These are phyloP conservation scores for Drosophila kohkoa DNA, from an alignment of 1,140 invertebrate species.

Conservation along the genomic window DNA sequence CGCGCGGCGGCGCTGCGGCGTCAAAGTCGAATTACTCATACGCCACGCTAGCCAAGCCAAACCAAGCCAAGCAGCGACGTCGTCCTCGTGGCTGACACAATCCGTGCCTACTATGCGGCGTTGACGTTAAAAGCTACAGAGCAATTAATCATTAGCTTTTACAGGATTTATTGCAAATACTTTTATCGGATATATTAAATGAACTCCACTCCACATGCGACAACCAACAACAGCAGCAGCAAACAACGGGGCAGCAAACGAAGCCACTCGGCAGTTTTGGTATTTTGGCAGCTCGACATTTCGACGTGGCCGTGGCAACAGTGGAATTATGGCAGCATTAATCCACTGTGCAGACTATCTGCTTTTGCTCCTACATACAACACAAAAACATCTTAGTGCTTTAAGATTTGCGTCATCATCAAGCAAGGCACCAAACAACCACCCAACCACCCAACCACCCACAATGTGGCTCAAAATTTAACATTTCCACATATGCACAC, in stretches of 20 bases:
- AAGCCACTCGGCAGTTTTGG: constrained; percentile 18
- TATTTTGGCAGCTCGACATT: neutral
- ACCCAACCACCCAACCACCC: neutral
- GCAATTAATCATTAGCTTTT: constrained; percentile 84
- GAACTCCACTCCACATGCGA: constrained; percentile 72
- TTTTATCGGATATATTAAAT: constrained; percentile 84
- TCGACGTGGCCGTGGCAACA: constrained; percentile 46
- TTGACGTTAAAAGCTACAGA: constrained; percentile 82
- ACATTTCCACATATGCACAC: constrained; percentile 55
- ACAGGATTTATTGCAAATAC: constrained; percentile 84
- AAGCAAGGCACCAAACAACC: neutral
- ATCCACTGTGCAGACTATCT: constrained; percentile 77
- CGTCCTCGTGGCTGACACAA: constrained; percentile 67
- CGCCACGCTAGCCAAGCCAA: constrained; percentile 62
- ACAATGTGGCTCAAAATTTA: constrained; percentile 46
- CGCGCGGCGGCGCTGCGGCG: constrained; percentile 73
- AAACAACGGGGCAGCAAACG: constrained; percentile 14
- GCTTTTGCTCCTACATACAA: constrained; percentile 38
- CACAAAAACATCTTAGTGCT: constrained; percentile 57
- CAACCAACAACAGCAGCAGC: constrained; percentile 3
- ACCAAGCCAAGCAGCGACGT: neutral
- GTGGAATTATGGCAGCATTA: constrained; percentile 79
- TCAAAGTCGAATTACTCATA: constrained; percentile 82
- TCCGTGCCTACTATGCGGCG: constrained; percentile 78
- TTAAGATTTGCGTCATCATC: constrained; percentile 80